Base-by-base conservation (phyloP, 1,140 invertebrate species). In the Leptopilina boulardi region DNA sequence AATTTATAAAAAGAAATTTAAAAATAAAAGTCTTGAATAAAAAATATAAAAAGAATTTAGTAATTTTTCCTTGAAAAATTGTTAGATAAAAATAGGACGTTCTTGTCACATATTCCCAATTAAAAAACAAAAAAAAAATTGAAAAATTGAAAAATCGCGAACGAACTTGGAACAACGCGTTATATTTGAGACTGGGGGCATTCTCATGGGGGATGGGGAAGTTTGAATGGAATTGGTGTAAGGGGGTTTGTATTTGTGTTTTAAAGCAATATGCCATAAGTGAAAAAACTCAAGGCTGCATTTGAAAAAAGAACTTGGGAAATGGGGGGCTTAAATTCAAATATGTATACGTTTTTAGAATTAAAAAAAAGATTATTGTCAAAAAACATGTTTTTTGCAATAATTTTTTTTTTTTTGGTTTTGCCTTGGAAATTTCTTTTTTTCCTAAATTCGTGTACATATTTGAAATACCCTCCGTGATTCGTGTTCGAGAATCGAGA, bases 191-290 rank as follows among this genome's bases (percentile, higher is more conserved):
- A 89, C 82, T 89, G 83, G 82, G 79, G 85, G 87, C 82, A 80
- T 82, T 87, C 85, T 81, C 84, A 82, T 81, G 84, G 79, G 80
- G 83, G 80, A 81, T 86, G 80, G 82, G 82, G 82, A 83, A 84
- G 85, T 84, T 71, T 81, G 82, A 80, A 84, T 79, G 78, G 84
- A 84, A 82, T 87, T 59, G 76, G 80, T 83, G 79, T 80, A 83
- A n/a, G 82, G 84, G 81, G 73, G 80, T 88, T 90, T 91, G 90
- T 91, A 91, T 91, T n/a, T n/a, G n/a, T 90, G 89, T 91, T 88
- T 90, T 85, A 90, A 91, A 91, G 84, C 85, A 90, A 91, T n/a
- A n/a, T 86, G 83, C 84, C 83, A 87, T 91, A 91, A 91, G 90
- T 91, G 88, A 91, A 91, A 83, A 83, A 91, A 91, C 90, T 85